Conservation (phyloP, 1,140 invertebrate genomes). For the Rhyacophila brunnea region DNA sequence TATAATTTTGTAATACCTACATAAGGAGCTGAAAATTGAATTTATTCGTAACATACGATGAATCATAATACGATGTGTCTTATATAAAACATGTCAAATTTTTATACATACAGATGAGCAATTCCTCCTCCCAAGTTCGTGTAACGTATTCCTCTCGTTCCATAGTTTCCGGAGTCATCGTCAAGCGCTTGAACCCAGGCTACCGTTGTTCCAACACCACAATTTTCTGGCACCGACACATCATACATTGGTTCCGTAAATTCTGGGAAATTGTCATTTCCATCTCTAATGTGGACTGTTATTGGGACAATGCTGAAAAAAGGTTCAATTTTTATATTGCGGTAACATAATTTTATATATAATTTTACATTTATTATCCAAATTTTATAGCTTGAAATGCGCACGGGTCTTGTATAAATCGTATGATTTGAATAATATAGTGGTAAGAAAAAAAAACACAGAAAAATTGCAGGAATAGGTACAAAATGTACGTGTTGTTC, state of each 20-base stretch:
- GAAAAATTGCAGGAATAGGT: no score
- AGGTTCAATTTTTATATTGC: background rate
- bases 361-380: background rate
- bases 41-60: no score
- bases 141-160: slow-evolving; percentile 84
- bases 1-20: no score
- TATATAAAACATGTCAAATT: no score
- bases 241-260: slow-evolving; percentile 80
- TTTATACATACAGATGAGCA: slow-evolving; percentile 81
- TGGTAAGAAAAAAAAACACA: no score
- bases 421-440: no score
- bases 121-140: slow-evolving; percentile 74
- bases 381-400: no score
- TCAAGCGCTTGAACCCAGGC: slow-evolving; percentile 81
- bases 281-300: slow-evolving; percentile 81
- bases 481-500: no score
- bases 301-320: slow-evolving; percentile 73
- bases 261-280: slow-evolving; percentile 92
- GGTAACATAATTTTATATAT: background rate
- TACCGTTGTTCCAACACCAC: slow-evolving; percentile 75
- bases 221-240: slow-evolving; percentile 80
- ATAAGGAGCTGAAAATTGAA: no score
- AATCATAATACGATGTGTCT: no score
- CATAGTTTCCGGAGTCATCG: slow-evolving; percentile 81
- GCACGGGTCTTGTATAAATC: no score